phyloP scores from a whole-genome alignment of 1,140 invertebrate genomes.

The Asobara japonica region DNA sequence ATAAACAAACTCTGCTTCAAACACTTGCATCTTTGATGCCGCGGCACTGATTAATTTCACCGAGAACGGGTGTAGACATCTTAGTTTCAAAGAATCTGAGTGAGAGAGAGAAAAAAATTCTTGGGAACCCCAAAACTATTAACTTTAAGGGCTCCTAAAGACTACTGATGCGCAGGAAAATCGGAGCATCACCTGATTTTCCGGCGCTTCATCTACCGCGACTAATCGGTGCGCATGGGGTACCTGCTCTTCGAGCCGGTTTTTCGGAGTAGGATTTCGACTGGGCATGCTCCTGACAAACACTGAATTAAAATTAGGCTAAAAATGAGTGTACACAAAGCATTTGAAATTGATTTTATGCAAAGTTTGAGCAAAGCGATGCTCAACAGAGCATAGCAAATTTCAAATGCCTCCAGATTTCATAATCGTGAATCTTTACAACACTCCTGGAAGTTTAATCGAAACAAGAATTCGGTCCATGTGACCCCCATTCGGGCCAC shows the following conservation, averaged over 20 bases:
- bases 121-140: not conserved
- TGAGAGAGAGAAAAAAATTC: not conserved
- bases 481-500: too few species aligned
- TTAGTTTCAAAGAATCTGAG: conserved; percentile 1
- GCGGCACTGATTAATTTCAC: conserved; percentile 61
- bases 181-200: not conserved
- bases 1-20: conserved; percentile 60
- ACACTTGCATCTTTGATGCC: conserved; percentile 59
- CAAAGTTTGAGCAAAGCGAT: too few species aligned
- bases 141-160: not conserved
- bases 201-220: not conserved
- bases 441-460: too few species aligned
- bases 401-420: too few species aligned
- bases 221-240: not conserved
- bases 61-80: conserved; percentile 34
- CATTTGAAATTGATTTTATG: too few species aligned
- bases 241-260: not conserved
- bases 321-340: too few species aligned
- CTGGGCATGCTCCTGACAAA: not conserved
- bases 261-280: not conserved
- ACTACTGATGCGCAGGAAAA: not conserved
- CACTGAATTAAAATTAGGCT: too few species aligned
- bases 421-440: too few species aligned
- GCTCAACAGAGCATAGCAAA: too few species aligned
- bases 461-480: too few species aligned